Base-by-base conservation (phyloP, 2,113 vertebrate genomes). In the Menura novaehollandiae region DNA sequence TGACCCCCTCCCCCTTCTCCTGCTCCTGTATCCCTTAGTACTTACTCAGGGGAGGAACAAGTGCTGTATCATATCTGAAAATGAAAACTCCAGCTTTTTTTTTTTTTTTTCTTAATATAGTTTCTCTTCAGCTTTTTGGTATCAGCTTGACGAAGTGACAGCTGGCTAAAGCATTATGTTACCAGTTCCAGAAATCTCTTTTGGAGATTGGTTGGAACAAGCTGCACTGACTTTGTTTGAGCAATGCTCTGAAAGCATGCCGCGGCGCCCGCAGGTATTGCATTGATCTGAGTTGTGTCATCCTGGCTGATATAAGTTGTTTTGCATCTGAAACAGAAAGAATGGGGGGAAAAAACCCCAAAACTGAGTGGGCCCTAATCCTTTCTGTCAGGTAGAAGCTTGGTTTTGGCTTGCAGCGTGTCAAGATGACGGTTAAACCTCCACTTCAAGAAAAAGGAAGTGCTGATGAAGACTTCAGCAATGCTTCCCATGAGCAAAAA, bases 61-160 rank as follows among this genome's bases (percentile, higher is more conserved):
- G 20, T 30, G 32, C 28, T 47, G 49, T 7, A 44, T 8, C 7
- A 3, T 24, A 35, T 47, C 63, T 81, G 63, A 68, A 91, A 91
- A 86, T 0, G 6, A 53, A 74, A 89, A 23, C 32, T 80, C 4
- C 22, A 46, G 27, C 26, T 60, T 33, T 56, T 18, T 27, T 6
- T 18, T 37, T 10, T 6, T 14, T 10, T 6, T 14, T 10, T 0
- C 19, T 43, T 73, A 19, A 5, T 77, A 44, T 11, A 27, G 20
- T 90, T 94, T 88, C 66, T 64, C 14, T 83, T 84, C 55, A 71
- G 32, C 33, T 23, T 55, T 93, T 84, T 56, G 13, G 44, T 91
- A 16, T 43, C 55, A 64, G 59, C 43, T 55, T 74, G 20, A 71
- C 66, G n/a, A 39, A 44, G n/a, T 0, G 5, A 17, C 60, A 89